Base-by-base conservation (phyloP, 2,113 vertebrate genomes). In the Anthoscopus minutus region DNA sequence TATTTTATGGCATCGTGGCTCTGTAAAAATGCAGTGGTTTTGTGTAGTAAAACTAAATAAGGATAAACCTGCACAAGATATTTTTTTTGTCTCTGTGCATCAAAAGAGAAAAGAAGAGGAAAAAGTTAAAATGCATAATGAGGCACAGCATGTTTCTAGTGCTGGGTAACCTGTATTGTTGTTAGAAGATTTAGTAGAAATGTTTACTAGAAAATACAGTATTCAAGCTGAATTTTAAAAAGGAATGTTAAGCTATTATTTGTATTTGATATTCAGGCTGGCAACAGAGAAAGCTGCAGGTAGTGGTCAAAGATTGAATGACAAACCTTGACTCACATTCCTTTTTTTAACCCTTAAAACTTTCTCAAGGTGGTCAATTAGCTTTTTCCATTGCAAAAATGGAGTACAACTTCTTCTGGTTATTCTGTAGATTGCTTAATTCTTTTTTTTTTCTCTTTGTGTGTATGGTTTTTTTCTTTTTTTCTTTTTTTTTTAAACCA, bases 111-210 rank as follows among this genome's bases (percentile, higher is more conserved):
- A 81, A 82, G 62, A 76, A 72, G 33, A 57, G 67, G 48, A 73
- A 31, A 33, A 71, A 83, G 81, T 86, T 81, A 64, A 92, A 93
- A 94, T 64, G 44, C 37, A 53, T 96, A 88, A 94, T 64, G 76
- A 95, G 64, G 20, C 72, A 67, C 64, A 88, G 51, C 37, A 35
- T 48, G 76, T 73, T 85, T 82, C 79, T 81, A 64, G 47, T 84
- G 48, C 80, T 78, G 79, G 69, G 51, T 88, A 48, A 94, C 64
- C 64, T 88, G 35, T 23, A 21, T 77, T 91, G 79, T 82, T 94
- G 90, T 74, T 88, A 54, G 8, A 74, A 73, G 76, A 70, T 85
- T 80, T 73, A 58, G 62, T 6, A 51, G 84, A 89, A 89, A 88
- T 42, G 28, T 89, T 73, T 70, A n/a, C 50, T 70, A 73, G 48